A percentile compares a stretch with the other conserved stretches of the same genome.
Conservation (phyloP, 2,113 vertebrate genomes). For the Salvelinus sp. region DNA sequence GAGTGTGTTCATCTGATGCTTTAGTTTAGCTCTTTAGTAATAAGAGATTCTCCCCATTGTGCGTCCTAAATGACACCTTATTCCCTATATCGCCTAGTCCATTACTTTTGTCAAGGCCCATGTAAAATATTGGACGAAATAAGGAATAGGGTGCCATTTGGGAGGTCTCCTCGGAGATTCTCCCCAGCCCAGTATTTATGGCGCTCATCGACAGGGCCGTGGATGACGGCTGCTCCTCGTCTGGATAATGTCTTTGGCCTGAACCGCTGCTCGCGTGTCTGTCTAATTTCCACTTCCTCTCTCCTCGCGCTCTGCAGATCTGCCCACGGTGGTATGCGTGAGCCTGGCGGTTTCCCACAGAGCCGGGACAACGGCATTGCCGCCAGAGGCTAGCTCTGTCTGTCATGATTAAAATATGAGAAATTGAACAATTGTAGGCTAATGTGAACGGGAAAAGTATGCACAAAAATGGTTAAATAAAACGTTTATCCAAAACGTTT, state of each 20-base stretch:
- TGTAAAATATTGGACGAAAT: no score
- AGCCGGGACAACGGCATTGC: background rate
- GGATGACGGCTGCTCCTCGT: slow-evolving; percentile 6
- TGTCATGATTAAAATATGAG: no score
- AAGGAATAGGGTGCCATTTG: no score
- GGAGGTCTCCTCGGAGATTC: background rate
- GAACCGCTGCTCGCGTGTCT: slow-evolving; percentile 8
- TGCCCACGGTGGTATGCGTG: slow-evolving; percentile 18
- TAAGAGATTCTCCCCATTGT: background rate
- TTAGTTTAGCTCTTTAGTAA: background rate
- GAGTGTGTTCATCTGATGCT: slow-evolving; percentile 3
- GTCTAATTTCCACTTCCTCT: slow-evolving; percentile 30
- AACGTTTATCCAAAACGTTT: no score
- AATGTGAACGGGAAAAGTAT: no score
- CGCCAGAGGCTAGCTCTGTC: no score
- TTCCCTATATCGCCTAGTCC: no score
- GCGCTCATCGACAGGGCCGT: background rate
- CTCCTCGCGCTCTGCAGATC: slow-evolving; percentile 1
- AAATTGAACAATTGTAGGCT: no score
- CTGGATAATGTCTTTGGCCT: slow-evolving; percentile 31
- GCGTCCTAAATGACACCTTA: no score
- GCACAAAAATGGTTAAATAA: no score
- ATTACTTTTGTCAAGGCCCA: no score
- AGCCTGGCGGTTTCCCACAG: slow-evolving; percentile 18
- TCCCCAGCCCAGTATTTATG: background rate